phyloP scores from a whole-genome alignment of 2,888 invertebrate species.

The Microchrysa polita region DNA sequence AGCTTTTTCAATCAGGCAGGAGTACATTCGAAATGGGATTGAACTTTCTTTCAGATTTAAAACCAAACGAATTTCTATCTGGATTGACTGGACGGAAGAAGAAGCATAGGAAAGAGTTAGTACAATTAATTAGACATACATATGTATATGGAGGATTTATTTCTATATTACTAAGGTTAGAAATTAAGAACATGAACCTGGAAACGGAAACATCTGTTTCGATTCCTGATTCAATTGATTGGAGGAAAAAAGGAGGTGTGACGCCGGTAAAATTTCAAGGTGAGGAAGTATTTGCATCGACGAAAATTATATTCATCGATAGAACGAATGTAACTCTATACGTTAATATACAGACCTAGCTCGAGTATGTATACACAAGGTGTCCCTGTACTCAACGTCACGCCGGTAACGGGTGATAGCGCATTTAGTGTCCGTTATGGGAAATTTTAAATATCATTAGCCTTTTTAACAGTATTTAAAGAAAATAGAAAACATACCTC shows the following conservation, averaged over 20 bases:
- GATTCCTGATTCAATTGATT: slow-evolving; percentile 61
- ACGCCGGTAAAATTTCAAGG: slow-evolving; percentile 62
- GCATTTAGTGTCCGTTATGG: too few species aligned
- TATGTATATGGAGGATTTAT: slow-evolving; percentile 45
- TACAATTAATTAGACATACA: slow-evolving; percentile 47
- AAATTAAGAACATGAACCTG: slow-evolving; percentile 8
- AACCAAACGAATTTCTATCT: slow-evolving; percentile 56
- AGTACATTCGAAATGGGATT: slow-evolving; percentile 55
- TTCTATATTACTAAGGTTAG: slow-evolving; percentile 4
- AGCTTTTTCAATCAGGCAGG: slow-evolving; percentile 54
- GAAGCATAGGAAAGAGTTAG: slow-evolving; percentile 59
- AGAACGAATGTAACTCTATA: too few species aligned
- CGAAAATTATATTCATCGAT: too few species aligned
- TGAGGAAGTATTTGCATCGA: too few species aligned
- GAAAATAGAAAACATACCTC: too few species aligned
- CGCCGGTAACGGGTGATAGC: too few species aligned
- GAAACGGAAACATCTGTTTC: slow-evolving; percentile 45
- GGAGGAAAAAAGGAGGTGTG: slow-evolving; percentile 61
- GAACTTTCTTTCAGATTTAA: slow-evolving; percentile 60
- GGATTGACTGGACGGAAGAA: slow-evolving; percentile 58
- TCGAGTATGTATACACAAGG: too few species aligned
- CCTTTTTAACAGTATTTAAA: too few species aligned
- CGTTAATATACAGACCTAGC: too few species aligned
- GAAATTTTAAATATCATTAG: too few species aligned
- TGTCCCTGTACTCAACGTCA: too few species aligned